Evolutionary conservation across 37 sponge, comb jelly and placozoan species (phyloP).

Genomic region (Haliclona indistincta): DNA sequence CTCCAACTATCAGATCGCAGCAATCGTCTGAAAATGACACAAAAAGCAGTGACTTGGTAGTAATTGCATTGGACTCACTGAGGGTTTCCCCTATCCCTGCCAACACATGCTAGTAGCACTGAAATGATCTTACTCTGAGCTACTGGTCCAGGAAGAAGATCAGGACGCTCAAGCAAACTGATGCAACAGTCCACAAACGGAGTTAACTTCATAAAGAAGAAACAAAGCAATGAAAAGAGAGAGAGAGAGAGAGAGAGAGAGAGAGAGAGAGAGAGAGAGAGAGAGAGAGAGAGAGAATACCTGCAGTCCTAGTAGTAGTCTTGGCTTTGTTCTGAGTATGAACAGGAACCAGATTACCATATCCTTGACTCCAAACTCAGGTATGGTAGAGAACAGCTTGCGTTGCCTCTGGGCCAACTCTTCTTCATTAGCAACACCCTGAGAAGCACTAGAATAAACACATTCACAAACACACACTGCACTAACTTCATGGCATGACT

Average conservation of each 20-base stretch:
- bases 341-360: constrained; percentile 77
- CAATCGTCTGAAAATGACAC: constrained; percentile 12
- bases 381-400: constrained; percentile 22
- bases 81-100: constrained; percentile 51
- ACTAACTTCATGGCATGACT: constrained; percentile 42
- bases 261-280: constrained; percentile 19
- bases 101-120: constrained; percentile 63
- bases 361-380: constrained; percentile 72
- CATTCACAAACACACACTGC: not conserved
- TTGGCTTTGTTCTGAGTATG: constrained; percentile 39
- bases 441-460: not conserved
- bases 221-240: constrained; percentile 4
- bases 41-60: not conserved
- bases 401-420: constrained; percentile 2
- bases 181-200: constrained; percentile 85
- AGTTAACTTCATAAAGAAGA: constrained; percentile 42
- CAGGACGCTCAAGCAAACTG: constrained; percentile 68
- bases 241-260: constrained; percentile 5
- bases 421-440: not conserved
- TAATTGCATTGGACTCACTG: constrained; percentile 1
- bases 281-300: constrained; percentile 21
- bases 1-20: constrained; percentile 34
- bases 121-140: constrained; percentile 74
- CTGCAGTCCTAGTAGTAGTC: constrained; percentile 62
- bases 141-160: constrained; percentile 71